Evolutionary conservation across 2,888 invertebrate species (phyloP), one percentile per base, ranked within the genome.

Genomic region (Caenorhabditis imperialis): DNA sequence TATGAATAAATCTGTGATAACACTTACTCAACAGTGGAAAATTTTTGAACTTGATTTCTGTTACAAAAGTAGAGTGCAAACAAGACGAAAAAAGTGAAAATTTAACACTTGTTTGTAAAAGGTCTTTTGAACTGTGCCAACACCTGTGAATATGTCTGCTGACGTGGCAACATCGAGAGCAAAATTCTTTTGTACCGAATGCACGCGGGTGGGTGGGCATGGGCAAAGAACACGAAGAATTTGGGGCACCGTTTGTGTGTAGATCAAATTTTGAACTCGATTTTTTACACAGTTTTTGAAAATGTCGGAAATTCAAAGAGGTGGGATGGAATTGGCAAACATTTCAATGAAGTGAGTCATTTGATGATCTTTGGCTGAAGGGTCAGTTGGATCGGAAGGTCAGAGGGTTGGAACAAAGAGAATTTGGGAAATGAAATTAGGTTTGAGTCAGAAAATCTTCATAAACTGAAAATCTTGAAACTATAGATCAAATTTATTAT

Each of bases 111-210:
- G 51, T 67, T 67, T 67, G 67, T 57, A 57, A 45, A 67, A 67
- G 67, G 67, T 67, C 67, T 67, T 67, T 67, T 58, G 67, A 67
- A 67, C 67, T 58, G 51, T 67, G 50, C 44, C 48, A 57, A 48
- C 30, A 67, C 57, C 57, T 67, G 67, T 57, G 57, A 67, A 67
- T 67, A 67, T 67, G 67, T 67, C 57, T 67, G 67, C 51, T 51
- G 67, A 20, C 40, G 14, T n/a, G 30, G 30, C 16, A 38, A 67
- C 44, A 67, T 57, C 67, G 37, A 42, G 67, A 67, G 50, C 67
- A 67, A 67, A 48, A 51, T 42, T 57, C 48, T 55, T 57, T 54
- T 35, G 53, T 37, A 33, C 33, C 62, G 44, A 53, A 53, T 44
- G 50, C 45, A 53, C 45, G 35, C 55, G 38, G 20, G 53, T 50